Evolutionary conservation across 2,113 vertebrate genomes (phyloP), one percentile per base, ranked within the genome.

Genomic region (Hemiprocne comata): DNA sequence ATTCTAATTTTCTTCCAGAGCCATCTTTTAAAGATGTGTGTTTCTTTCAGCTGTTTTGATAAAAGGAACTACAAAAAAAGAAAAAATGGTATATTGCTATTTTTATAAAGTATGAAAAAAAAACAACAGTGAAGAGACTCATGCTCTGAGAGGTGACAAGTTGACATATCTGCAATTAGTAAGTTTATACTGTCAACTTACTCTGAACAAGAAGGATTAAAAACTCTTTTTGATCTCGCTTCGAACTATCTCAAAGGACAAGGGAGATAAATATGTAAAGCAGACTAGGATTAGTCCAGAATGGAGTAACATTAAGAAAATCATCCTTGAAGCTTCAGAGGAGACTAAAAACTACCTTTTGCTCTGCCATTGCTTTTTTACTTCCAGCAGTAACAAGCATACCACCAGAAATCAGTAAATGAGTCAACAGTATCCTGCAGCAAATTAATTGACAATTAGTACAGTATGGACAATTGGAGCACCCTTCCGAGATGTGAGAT

Each of bases 171-270:
- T 88, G 69, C 79, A 88, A 89, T 93, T 94, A 94, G 48, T 81
- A 93, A 87, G 23, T 94, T 94, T 96, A 86, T 51, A 54, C 69
- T 78, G 83, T 78, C 90, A 94, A 87, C 19, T 81, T 86, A 81
- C 21, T 78, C 64, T 75, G 69, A 85, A 88, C 85, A 92, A 88
- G 71, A 74, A 79, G 72, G 57, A 88, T 88, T 95, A 84, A 95
- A 91, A 95, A 25, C 48, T 83, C 42, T 69, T 84, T 94, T 95
- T 95, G 82, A 95, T 94, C 61, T 92, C 25, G 69, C 48, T 90
- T 67, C 67, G 79, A 95, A 72, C 61, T 90, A 53, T 78, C 61
- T 75, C 87, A 77, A 92, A 89, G 48, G 76, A 81, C 21, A 71
- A 24, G 24, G 18, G 48, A 89, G 65, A 77, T 86, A 92, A 91